phyloP scores from a whole-genome alignment of 2,888 invertebrate genomes.

The Scrobipalpa atriplicella region DNA sequence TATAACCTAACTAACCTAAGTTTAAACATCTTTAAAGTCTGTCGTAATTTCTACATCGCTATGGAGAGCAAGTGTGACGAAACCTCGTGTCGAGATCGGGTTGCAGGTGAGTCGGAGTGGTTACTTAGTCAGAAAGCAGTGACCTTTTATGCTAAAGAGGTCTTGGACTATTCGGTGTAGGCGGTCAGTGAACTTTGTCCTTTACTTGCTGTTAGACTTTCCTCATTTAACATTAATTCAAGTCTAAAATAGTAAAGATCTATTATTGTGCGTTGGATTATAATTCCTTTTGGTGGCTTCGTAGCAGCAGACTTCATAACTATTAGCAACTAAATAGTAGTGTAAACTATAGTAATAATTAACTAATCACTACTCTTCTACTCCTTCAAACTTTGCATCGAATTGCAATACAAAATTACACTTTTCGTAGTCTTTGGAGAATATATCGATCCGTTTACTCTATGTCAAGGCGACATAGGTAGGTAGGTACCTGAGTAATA shows the following conservation, averaged over 20 bases:
- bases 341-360: too few species aligned
- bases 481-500: too few species aligned
- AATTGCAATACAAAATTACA: too few species aligned
- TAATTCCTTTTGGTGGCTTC: too few species aligned
- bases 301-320: too few species aligned
- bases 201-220: conserved; percentile 36
- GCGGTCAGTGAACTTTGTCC: conserved; percentile 56
- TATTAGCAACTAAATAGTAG: too few species aligned
- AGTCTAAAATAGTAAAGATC: neutral
- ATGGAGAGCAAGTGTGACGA: conserved; percentile 61
- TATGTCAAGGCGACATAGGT: too few species aligned
- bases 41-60: conserved; percentile 17
- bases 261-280: neutral
- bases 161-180: conserved; percentile 29
- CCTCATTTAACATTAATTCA: neutral
- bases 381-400: too few species aligned
- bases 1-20: conserved; percentile 60
- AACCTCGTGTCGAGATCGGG: conserved; percentile 46
- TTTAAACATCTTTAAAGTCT: conserved; percentile 37
- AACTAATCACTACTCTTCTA: too few species aligned
- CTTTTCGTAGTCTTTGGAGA: too few species aligned
- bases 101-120: conserved; percentile 60
- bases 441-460: too few species aligned
- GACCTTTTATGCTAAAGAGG: conserved; percentile 31
- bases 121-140: conserved; percentile 23